These are phyloP conservation scores for Drosophila melanica DNA, from an alignment of 1,140 invertebrate genomes.

Conservation along the genomic window DNA sequence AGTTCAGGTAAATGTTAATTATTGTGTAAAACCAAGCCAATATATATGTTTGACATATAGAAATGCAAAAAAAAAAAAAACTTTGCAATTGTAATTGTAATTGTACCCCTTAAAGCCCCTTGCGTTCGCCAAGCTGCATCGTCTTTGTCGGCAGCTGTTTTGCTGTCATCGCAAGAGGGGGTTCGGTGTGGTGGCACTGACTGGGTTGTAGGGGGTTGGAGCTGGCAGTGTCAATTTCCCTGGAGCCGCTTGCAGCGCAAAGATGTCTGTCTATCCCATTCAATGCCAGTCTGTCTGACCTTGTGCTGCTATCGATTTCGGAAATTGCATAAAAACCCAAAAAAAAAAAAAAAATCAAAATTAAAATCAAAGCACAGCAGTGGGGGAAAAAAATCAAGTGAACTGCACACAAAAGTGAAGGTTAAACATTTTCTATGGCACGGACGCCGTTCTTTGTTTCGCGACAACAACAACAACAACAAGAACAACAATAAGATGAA, in stretches of 20 bases:
- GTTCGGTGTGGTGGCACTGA: not conserved
- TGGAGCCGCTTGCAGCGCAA: constrained; percentile 29
- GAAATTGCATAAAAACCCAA: constrained; percentile 50
- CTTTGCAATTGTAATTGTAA: constrained; percentile 7
- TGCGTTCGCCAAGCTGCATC: not conserved
- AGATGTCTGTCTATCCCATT: constrained; percentile 23
- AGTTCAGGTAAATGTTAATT: constrained; percentile 42
- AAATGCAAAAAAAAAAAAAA: not conserved
- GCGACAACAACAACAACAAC: constrained; percentile 34
- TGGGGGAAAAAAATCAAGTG: constrained; percentile 44
- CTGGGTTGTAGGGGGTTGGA: constrained; percentile 8
- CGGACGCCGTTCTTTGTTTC: constrained; percentile 43
- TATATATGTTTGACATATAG: not conserved
- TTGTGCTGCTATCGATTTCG: constrained; percentile 75
- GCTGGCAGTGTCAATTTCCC: constrained; percentile 21
- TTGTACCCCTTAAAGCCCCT: no score
- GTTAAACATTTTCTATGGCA: constrained; percentile 72
- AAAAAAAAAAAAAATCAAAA: constrained; percentile 24
- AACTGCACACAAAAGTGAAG: constrained; percentile 63
- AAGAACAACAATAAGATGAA: constrained; percentile 12
- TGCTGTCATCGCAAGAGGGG: not conserved
- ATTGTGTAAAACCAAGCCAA: constrained; percentile 14
- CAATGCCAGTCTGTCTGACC: constrained; percentile 56
- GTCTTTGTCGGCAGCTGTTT: constrained; percentile 33
- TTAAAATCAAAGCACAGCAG: constrained; percentile 13